phyloP scores from a whole-genome alignment of 92 coral and sea anemone genomes.

The Paramuricea clavata region DNA sequence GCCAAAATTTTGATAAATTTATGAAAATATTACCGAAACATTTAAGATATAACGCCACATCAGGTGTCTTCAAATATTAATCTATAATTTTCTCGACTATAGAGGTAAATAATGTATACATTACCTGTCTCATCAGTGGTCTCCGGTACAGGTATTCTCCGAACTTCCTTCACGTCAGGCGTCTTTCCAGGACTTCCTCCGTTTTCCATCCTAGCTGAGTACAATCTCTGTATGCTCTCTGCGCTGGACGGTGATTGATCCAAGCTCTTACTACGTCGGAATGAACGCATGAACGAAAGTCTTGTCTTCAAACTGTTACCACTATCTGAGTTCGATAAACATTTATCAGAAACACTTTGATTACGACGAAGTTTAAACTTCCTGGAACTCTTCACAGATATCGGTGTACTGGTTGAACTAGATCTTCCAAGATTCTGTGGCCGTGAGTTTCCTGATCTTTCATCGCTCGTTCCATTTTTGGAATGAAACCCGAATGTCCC shows the following conservation, averaged over 20 bases:
- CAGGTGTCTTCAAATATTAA: background rate
- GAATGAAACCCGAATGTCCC: slow-evolving; percentile 41
- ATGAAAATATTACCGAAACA: too few species aligned
- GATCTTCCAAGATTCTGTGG: slow-evolving; percentile 16
- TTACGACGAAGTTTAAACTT: slow-evolving; percentile 42
- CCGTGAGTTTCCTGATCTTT: background rate
- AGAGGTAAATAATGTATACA: background rate
- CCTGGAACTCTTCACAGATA: slow-evolving; percentile 8
- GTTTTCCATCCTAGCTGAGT: slow-evolving; percentile 13
- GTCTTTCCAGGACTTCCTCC: slow-evolving; percentile 32
- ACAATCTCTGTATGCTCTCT: slow-evolving; percentile 47
- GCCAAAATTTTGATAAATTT: too few species aligned
- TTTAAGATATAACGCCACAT: too few species aligned
- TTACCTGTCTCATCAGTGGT: background rate
- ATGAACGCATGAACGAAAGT: slow-evolving; percentile 35
- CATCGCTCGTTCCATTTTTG: slow-evolving; percentile 13
- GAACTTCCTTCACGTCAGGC: slow-evolving; percentile 1
- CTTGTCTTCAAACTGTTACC: slow-evolving; percentile 9
- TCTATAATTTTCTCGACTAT: background rate
- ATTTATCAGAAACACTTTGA: slow-evolving; percentile 43
- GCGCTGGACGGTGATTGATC: slow-evolving; percentile 45
- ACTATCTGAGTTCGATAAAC: slow-evolving; percentile 33
- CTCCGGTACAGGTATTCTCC: background rate
- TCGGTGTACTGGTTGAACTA: slow-evolving; percentile 30
- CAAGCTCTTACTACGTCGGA: slow-evolving; percentile 50